Conservation (phyloP, 1,140 invertebrate genomes). For the Solen grandis region DNA sequence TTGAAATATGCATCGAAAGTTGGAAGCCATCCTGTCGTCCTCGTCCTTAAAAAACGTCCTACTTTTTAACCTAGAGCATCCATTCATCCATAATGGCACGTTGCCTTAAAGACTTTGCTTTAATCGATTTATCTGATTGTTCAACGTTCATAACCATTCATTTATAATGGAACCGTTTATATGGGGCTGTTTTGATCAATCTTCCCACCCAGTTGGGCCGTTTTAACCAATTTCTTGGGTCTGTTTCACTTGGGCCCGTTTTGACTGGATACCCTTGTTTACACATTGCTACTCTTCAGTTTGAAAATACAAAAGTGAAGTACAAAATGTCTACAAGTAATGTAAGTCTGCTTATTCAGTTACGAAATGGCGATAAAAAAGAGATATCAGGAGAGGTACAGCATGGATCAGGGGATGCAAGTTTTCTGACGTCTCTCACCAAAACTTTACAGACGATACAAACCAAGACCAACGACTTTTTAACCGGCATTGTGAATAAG, state of each 20-base stretch:
- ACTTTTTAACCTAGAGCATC: too few relatives aligned
- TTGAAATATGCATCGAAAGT: too few relatives aligned
- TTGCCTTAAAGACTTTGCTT: too few relatives aligned
- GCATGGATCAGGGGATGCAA: conserved; percentile 29
- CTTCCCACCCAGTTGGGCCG: background rate
- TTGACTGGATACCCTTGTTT: background rate
- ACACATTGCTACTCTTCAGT: background rate
- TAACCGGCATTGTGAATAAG: conserved; percentile 30
- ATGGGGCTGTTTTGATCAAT: too few relatives aligned
- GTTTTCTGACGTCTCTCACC: conserved; percentile 4
- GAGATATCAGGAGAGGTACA: conserved; percentile 22
- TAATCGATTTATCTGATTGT: too few relatives aligned
- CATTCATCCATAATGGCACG: too few relatives aligned
- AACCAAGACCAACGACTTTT: conserved; percentile 9
- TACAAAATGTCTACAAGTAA: background rate
- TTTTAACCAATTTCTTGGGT: background rate
- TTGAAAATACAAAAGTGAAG: background rate
- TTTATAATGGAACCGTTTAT: background rate
- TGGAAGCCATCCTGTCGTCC: too few relatives aligned
- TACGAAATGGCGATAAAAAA: conserved; percentile 23
- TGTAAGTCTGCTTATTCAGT: conserved; percentile 16
- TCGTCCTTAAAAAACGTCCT: too few relatives aligned
- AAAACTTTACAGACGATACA: background rate
- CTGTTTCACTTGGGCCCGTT: background rate
- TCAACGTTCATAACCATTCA: background rate